phyloP scores from a whole-genome alignment of 1,140 invertebrate species.

The Drosophila lacteicornis region DNA sequence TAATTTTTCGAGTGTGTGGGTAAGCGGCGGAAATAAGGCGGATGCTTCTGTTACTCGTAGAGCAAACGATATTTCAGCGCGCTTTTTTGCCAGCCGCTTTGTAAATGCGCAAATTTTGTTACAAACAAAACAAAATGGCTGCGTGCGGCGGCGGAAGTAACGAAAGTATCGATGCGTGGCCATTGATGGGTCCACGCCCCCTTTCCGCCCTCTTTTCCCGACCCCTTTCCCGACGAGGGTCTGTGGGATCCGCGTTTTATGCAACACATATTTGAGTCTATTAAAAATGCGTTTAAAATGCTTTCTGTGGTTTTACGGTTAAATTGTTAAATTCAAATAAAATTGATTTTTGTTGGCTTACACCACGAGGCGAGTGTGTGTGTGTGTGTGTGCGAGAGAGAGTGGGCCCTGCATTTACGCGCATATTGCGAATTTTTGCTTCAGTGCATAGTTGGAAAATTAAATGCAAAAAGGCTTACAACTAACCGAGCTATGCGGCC shows the following conservation, averaged over 20 bases:
- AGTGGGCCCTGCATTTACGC: constrained; percentile 18
- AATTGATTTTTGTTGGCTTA: constrained; percentile 74
- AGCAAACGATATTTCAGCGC: constrained; percentile 72
- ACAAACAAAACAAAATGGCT: constrained; percentile 79
- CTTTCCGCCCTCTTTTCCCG: neutral
- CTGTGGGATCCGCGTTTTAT: constrained; percentile 62
- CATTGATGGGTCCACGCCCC: constrained; percentile 27
- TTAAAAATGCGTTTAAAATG: constrained; percentile 85
- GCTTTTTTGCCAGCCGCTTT: constrained; percentile 70
- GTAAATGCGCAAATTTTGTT: constrained; percentile 80
- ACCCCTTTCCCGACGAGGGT: neutral
- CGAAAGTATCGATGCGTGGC: constrained; percentile 42
- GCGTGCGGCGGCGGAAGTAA: constrained; percentile 48
- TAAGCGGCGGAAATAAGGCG: neutral
- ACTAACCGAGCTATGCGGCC: constrained; percentile 51
- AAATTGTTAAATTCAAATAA: constrained; percentile 84
- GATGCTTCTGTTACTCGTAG: constrained; percentile 31
- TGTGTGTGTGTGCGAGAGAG: neutral
- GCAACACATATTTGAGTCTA: constrained; percentile 84
- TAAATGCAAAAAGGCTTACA: constrained; percentile 56
- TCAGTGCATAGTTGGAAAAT: constrained; percentile 58
- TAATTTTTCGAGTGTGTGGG: neutral
- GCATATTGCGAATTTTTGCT: constrained; percentile 56
- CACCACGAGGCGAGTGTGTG: constrained; percentile 10
- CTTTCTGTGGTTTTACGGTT: constrained; percentile 84